Percentiles rank a stretch among this genome's conserved stretches.
These are phyloP conservation scores for Silvanus unidentatus DNA, from an alignment of 2,888 invertebrate species.

Conservation along the genomic window DNA sequence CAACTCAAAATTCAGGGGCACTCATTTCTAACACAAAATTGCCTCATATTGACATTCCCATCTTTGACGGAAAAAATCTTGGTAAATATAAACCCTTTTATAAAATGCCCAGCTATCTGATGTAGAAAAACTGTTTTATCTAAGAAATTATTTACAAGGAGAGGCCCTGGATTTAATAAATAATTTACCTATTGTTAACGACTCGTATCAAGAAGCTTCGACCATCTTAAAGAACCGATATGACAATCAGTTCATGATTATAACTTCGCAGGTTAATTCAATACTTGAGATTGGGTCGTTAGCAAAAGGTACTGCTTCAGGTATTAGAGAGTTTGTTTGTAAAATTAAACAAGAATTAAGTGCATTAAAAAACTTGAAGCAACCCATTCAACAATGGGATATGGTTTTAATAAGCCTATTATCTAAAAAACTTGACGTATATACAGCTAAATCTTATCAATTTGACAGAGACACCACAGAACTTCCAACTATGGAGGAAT, in stretches of 20 bases:
- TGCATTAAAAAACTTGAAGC: not conserved
- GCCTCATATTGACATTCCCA: too few species aligned
- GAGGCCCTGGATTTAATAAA: not conserved
- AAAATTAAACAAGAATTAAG: not conserved
- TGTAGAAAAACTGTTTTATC: conserved; percentile 1
- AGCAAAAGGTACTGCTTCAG: not conserved
- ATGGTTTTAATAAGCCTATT: not conserved
- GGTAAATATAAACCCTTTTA: not conserved
- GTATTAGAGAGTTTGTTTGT: not conserved
- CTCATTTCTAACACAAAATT: too few species aligned
- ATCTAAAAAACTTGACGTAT: not conserved
- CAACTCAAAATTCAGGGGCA: too few species aligned
- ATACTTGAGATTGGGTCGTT: not conserved
- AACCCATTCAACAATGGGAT: not conserved
- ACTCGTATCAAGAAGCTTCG: not conserved
- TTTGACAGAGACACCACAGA: not conserved
- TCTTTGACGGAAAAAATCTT: not conserved
- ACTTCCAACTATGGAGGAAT: not conserved
- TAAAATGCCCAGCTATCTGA: not conserved
- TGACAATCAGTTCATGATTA: not conserved
- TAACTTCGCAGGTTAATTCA: not conserved
- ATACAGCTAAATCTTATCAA: not conserved
- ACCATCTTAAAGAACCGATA: not conserved
- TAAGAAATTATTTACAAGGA: not conserved
- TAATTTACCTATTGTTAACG: not conserved